These are phyloP conservation scores for Oxyruncus cristatus DNA, from an alignment of 2,113 vertebrate species.

Conservation along the genomic window DNA sequence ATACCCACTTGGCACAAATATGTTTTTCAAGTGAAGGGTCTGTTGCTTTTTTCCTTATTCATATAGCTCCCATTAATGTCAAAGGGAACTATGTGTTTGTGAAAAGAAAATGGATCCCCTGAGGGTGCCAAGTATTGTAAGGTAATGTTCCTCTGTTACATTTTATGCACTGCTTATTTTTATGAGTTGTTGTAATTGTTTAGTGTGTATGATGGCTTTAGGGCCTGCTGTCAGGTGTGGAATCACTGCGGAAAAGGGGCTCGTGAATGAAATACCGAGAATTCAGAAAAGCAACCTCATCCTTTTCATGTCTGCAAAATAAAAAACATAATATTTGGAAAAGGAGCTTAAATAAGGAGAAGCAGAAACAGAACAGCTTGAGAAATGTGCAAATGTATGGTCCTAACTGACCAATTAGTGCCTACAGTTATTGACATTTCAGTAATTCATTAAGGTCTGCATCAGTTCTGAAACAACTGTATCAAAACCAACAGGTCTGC, in stretches of 20 bases:
- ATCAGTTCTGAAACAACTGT: not conserved
- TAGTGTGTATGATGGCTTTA: slow-evolving; percentile 38
- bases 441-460: not conserved
- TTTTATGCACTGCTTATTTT: slow-evolving; percentile 68
- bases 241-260: not conserved
- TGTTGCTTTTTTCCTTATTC: slow-evolving; percentile 30
- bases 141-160: slow-evolving; percentile 45
- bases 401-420: not conserved
- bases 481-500: not conserved
- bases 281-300: not conserved
- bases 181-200: slow-evolving; percentile 65
- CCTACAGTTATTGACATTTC: not conserved
- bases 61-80: slow-evolving; percentile 47
- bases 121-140: slow-evolving; percentile 47
- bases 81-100: slow-evolving; percentile 40
- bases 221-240: slow-evolving; percentile 24
- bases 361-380: not conserved
- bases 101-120: slow-evolving; percentile 30
- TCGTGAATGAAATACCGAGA: not conserved
- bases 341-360: not conserved
- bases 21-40: slow-evolving; percentile 15
- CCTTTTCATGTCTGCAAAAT: not conserved
- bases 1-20: not conserved
- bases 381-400: not conserved
- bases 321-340: not conserved